Evolutionary conservation across 1,140 invertebrate species (phyloP), one percentile per base, ranked within the genome.

Genomic region (Halesus radiatus): DNA sequence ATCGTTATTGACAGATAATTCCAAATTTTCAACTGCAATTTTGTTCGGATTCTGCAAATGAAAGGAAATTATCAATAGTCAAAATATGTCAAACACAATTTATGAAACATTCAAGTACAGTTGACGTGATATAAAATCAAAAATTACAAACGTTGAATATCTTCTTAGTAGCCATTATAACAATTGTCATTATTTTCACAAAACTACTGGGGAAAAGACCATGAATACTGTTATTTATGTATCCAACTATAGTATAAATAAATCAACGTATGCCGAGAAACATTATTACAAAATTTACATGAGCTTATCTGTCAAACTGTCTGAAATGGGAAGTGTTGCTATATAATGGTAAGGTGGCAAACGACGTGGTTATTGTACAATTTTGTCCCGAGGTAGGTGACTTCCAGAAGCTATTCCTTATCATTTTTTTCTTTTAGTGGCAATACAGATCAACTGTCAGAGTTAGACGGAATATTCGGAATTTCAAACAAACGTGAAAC

Each of bases 11-110:
- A 88, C 84, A 16, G 85, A 80, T 60, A 89, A 76, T 23, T 82
- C 85, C 77, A 90, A 62, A 23, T 85, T 85, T 79, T 90, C 89
- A 8, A 87, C 82, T 8, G 88, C 86, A 68, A 88, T 84, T 76
- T 86, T 86, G 15, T 88, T 84, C 18, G 87, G 87, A 83, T 90
- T 90, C 88, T 90, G 84, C 81, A 87, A 88, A 81, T n/a, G 76
- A 26, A 78, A 18, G 22, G 26, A 8, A 18, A 20, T 6, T 56
- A 56, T 56, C 7, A 54, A 54, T 56, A 56, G n/a, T 56, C 6
- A 6, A 56, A n/a, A 56, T 56, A 56, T 56, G n/a, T 56, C 54
- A 56, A 18, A 18, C 54, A 18, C 54, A 56, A n/a, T 29, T 29
- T 29, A 29, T n/a, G 18, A 18, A 56, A 56, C 22, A 29, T 56